Evolutionary conservation across 1,140 invertebrate genomes (phyloP), one percentile per base, ranked within the genome.

Genomic region (Meloidogyne chitwoodi): DNA sequence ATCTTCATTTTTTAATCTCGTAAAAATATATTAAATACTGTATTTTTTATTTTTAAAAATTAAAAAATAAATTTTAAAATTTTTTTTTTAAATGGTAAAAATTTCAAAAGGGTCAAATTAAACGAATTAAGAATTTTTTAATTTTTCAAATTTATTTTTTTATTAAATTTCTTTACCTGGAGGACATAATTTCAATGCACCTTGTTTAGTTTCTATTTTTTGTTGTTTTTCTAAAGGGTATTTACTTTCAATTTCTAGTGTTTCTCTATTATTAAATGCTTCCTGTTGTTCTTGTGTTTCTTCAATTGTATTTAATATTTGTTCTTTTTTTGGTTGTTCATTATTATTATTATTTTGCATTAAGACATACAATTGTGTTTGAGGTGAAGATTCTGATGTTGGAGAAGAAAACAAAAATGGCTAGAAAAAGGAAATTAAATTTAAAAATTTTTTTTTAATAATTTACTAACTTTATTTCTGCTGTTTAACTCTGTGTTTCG

Each of bases 131-230:
- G n/a, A n/a, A n/a, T n/a, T n/a, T n/a, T n/a, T n/a, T n/a, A n/a
- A n/a, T n/a, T 27, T 19, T 27, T 34, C 64, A 14, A 10, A 29
- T 63, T 27, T 68, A 48, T 16, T 14, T 26, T 31, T 66, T 31
- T 14, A n/a, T n/a, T n/a, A n/a, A n/a, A n/a, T 24, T 29, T 16
- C 16, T 24, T 80, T 65, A 80, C 79, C 79, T 16, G 79, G 79
- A n/a, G 79, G 79, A 38, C 79, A 80, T 26, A 80, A 38, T 66
- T 80, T 80, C 24, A 80, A 66, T 66, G 56, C 73, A 1, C 79
- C 79, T 38, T 79, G 82, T 27, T 82, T 80, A 11, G 2, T 73
- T 29, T 61, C 14, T 31, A 24, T 10, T 29, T 73, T 64, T 27
- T 34, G 27, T 14, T 26, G 48, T 64, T 41, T 41, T 41, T 41